These are phyloP conservation scores for Gyrodactylus bullatarudis DNA, from an alignment of 1,140 invertebrate species.

Conservation along the genomic window DNA sequence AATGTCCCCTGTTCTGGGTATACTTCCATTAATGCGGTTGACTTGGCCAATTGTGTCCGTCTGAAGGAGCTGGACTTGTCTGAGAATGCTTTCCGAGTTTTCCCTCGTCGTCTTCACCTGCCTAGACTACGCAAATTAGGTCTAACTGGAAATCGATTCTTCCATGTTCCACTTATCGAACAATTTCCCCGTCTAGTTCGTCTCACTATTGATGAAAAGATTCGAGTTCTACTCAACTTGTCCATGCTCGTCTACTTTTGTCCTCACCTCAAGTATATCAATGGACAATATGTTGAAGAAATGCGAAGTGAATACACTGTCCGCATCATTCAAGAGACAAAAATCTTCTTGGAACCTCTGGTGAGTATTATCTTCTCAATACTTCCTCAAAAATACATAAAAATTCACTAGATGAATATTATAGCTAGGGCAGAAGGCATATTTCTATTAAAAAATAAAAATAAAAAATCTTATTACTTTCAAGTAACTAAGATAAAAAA, in stretches of 20 bases:
- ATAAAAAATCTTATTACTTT: background rate
- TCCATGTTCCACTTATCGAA: background rate
- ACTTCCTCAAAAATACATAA: background rate
- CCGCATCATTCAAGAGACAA: background rate
- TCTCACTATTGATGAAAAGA: background rate
- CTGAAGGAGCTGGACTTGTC: background rate
- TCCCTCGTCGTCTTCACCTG: background rate
- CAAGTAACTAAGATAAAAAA: background rate
- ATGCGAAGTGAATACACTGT: background rate
- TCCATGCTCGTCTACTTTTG: background rate
- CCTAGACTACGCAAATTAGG: background rate
- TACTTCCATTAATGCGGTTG: background rate
- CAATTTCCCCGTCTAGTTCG: background rate
- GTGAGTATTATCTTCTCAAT: background rate
- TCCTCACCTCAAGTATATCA: background rate
- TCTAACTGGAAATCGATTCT: background rate
- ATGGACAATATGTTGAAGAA: slow-evolving; percentile 1
- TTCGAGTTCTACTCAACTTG: background rate
- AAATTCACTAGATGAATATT: background rate
- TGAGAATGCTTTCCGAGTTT: background rate
- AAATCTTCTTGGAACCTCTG: background rate
- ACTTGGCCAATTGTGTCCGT: background rate
- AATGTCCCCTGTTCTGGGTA: background rate
- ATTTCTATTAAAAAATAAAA: background rate
- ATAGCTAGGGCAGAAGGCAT: background rate